phyloP scores from a whole-genome alignment of 2,888 invertebrate species.

The Pharmacophagus antenor region DNA sequence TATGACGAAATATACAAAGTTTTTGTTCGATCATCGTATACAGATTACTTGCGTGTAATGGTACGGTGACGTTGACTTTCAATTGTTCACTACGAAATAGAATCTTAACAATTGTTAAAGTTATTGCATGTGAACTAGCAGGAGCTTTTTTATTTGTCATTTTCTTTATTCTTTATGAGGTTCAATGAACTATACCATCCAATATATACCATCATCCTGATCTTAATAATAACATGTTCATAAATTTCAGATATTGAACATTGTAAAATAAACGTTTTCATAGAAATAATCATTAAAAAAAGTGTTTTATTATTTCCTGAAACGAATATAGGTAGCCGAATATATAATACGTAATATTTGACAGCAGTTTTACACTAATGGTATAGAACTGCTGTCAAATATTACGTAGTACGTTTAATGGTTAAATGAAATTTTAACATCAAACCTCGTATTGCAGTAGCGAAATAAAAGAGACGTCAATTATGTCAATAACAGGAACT shows the following conservation, averaged over 20 bases:
- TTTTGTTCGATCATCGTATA: slow-evolving; percentile 1
- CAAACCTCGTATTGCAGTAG: slow-evolving; percentile 8
- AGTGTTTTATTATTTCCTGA: slow-evolving; percentile 1
- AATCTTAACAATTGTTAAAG: not conserved
- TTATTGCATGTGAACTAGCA: too few species aligned
- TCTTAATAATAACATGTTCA: too few species aligned
- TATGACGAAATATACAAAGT: slow-evolving; percentile 19
- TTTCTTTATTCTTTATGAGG: too few species aligned
- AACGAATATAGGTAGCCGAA: not conserved
- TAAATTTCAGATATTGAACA: too few species aligned
- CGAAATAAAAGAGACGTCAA: slow-evolving; percentile 25
- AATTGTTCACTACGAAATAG: not conserved
- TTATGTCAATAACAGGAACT: slow-evolving; percentile 28
- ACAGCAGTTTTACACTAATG: not conserved
- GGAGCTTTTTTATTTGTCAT: too few species aligned
- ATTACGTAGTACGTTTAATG: not conserved
- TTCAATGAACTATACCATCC: too few species aligned
- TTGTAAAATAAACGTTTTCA: too few species aligned
- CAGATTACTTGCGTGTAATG: not conserved
- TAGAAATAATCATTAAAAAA: too few species aligned
- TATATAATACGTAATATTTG: not conserved
- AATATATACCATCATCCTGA: too few species aligned
- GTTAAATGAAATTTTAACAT: not conserved
- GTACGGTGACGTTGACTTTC: not conserved
- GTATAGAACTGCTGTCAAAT: not conserved